These are phyloP conservation scores for Microdon myrmicae DNA, from an alignment of 2,888 invertebrate species.

Conservation along the genomic window DNA sequence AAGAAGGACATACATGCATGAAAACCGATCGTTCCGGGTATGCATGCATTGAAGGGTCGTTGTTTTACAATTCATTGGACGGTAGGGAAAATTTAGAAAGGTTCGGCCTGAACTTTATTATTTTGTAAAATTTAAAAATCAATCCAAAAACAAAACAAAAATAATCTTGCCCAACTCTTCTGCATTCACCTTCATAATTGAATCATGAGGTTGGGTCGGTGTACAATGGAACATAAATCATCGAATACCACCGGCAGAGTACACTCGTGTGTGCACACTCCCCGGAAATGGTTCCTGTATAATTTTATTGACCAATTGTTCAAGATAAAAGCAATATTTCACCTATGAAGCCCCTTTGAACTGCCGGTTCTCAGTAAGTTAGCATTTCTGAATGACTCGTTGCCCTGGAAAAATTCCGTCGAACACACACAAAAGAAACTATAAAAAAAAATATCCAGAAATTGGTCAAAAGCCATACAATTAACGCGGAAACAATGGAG, in stretches of 20 bases:
- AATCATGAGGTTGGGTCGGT: not conserved
- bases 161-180: too few relatives aligned
- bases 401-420: conserved; percentile 10
- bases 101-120: too few relatives aligned
- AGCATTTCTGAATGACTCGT: conserved; percentile 41
- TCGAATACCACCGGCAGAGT: too few relatives aligned
- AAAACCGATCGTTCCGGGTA: too few relatives aligned
- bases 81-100: too few relatives aligned
- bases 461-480: conserved; percentile 65
- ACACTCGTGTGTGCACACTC: conserved; percentile 5
- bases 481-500: conserved; percentile 67
- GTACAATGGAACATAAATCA: conserved; percentile 27
- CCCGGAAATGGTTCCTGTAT: conserved; percentile 29
- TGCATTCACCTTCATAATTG: conserved; percentile 13
- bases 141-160: too few relatives aligned
- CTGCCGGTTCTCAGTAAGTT: conserved; percentile 50
- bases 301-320: conserved; percentile 50
- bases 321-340: conserved; percentile 50
- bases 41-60: too few relatives aligned
- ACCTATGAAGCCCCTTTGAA: conserved; percentile 44
- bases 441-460: conserved; percentile 33
- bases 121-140: too few relatives aligned
- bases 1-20: too few relatives aligned
- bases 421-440: conserved; percentile 1
- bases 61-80: too few relatives aligned